These are phyloP conservation scores for Torymus tubicola DNA, from an alignment of 2,888 invertebrate genomes.

Conservation along the genomic window DNA sequence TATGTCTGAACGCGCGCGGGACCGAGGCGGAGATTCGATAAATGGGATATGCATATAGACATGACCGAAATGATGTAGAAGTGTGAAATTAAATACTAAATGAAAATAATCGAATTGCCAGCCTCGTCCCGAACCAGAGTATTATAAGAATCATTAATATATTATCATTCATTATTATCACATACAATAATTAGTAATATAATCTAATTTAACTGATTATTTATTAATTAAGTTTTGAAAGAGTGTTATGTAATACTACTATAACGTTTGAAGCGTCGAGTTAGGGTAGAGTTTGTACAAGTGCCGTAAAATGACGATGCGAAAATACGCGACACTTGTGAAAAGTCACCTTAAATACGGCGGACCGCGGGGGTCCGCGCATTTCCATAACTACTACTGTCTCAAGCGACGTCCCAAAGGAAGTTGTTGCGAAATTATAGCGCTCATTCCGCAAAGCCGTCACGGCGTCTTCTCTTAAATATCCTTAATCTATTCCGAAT, in stretches of 20 bases:
- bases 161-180: conserved; percentile 76
- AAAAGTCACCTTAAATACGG: conserved; percentile 47
- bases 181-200: conserved; percentile 75
- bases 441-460: conserved; percentile 58
- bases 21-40: conserved; percentile 48
- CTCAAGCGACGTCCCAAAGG: conserved; percentile 54
- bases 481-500: conserved; percentile 70
- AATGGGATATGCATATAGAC: conserved; percentile 21
- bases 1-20: conserved; percentile 59
- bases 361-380: conserved; percentile 40
- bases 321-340: conserved; percentile 42
- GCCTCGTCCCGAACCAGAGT: conserved; percentile 69
- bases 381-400: conserved; percentile 51
- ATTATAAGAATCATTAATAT: conserved; percentile 77
- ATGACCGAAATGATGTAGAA: conserved; percentile 19
- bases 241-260: conserved; percentile 72
- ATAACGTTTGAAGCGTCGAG: conserved; percentile 62
- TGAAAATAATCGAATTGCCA: conserved; percentile 49
- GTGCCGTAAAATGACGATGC: conserved; percentile 36
- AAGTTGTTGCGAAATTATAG: conserved; percentile 54
- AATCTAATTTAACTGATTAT: conserved; percentile 77
- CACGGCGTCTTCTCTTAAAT: conserved; percentile 61
- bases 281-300: conserved; percentile 48
- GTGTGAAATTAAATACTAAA: conserved; percentile 38
- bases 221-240: conserved; percentile 75